Evolutionary conservation across 2,113 vertebrate genomes (phyloP).

Genomic region (Alectura lathami): DNA sequence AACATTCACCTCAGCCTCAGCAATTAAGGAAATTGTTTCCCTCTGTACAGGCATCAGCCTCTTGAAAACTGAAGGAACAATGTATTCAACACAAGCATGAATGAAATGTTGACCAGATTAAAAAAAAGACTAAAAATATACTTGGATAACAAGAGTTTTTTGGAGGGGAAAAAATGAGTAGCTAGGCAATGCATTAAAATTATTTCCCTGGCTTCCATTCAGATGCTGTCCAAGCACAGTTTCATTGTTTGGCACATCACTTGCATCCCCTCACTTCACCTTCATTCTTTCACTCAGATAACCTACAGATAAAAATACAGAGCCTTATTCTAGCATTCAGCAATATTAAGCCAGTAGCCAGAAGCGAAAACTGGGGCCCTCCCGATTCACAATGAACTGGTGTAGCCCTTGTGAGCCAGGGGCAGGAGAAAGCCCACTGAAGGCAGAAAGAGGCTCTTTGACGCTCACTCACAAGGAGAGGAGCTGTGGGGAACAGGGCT

Average conservation of each 20-base stretch:
- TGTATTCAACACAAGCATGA: constrained; percentile 28
- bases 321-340: not conserved
- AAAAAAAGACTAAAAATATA: constrained; percentile 36
- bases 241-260: not conserved
- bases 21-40: constrained; percentile 56
- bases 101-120: constrained; percentile 61
- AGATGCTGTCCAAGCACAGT: constrained; percentile 59
- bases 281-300: constrained; percentile 16
- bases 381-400: constrained; percentile 11
- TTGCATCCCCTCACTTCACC: constrained; percentile 13
- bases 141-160: constrained; percentile 29
- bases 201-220: constrained; percentile 46
- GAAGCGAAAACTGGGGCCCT: not conserved
- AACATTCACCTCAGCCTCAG: constrained; percentile 23
- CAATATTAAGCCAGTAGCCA: not conserved
- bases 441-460: no score
- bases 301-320: constrained; percentile 13
- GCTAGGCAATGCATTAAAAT: constrained; percentile 47
- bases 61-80: constrained; percentile 29
- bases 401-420: not conserved
- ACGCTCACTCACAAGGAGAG: not conserved
- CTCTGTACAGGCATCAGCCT: not conserved
- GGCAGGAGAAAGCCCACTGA: not conserved
- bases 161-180: not conserved
- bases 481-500: not conserved